Percentiles rank a stretch among this genome's conserved stretches.
phyloP scores from a whole-genome alignment of 2,888 invertebrate genomes.

The Microdon myrmicae region DNA sequence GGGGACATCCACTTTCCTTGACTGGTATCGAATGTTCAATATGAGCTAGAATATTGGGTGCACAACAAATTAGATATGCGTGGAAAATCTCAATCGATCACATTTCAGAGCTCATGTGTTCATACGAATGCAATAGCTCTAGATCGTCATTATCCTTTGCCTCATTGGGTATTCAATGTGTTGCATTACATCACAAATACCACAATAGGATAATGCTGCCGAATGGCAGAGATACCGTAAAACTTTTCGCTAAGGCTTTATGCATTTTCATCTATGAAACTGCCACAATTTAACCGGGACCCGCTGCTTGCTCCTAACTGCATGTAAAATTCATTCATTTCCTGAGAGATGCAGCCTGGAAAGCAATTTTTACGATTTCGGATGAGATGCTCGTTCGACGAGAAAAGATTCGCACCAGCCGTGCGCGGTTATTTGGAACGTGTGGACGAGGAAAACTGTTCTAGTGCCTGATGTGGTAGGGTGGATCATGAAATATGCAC shows the following conservation, averaged over 20 bases:
- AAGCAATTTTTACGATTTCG: slow-evolving; percentile 47
- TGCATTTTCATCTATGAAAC: slow-evolving; percentile 25
- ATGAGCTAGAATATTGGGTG: too few relatives aligned
- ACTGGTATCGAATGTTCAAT: too few relatives aligned
- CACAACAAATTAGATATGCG: too few relatives aligned
- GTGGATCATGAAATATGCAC: slow-evolving; percentile 45
- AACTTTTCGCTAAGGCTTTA: slow-evolving; percentile 21
- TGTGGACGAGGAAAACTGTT: slow-evolving; percentile 3
- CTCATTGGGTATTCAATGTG: slow-evolving; percentile 37
- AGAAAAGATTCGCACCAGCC: slow-evolving; percentile 40
- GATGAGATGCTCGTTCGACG: slow-evolving; percentile 33
- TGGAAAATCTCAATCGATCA: slow-evolving; percentile 41
- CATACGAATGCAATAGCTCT: slow-evolving; percentile 13
- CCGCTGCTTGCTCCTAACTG: slow-evolving; percentile 31
- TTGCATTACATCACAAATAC: slow-evolving; percentile 21
- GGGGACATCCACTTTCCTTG: too few relatives aligned
- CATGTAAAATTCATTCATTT: slow-evolving; percentile 52
- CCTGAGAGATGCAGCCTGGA: slow-evolving; percentile 40
- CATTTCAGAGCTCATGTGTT: slow-evolving; percentile 43
- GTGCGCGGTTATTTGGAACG: slow-evolving; percentile 3
- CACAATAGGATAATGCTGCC: slow-evolving; percentile 10
- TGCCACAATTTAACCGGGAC: slow-evolving; percentile 45
- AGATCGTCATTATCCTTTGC: slow-evolving; percentile 4
- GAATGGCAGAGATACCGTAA: slow-evolving; percentile 15
- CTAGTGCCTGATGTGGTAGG: slow-evolving; percentile 1